Conservation (phyloP, 2,888 invertebrate genomes). For the Scelioninae gen. 1 region DNA sequence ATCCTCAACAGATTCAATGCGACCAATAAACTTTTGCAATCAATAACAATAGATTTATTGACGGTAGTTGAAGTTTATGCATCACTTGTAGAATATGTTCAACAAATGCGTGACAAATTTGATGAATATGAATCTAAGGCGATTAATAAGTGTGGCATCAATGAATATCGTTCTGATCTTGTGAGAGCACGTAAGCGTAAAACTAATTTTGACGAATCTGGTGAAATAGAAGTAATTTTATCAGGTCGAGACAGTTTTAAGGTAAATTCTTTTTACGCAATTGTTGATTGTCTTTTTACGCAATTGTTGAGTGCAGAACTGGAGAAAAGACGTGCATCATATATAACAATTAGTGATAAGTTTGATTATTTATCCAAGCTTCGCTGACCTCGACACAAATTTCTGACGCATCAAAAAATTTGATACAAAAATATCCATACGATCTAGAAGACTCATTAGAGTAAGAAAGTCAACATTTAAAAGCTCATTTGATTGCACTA, state of each 20-base stretch:
- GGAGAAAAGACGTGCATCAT: constrained; percentile 20
- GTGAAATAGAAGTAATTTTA: constrained; percentile 10
- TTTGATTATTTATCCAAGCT: constrained; percentile 35
- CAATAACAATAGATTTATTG: constrained; percentile 30
- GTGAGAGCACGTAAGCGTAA: constrained; percentile 1
- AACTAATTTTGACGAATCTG: constrained; percentile 23
- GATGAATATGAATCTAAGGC: constrained; percentile 42
- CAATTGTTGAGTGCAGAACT: constrained; percentile 23
- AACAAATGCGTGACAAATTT: constrained; percentile 38
- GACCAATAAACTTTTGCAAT: constrained; percentile 50
- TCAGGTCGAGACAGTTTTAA: constrained; percentile 12
- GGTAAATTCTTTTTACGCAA: constrained; percentile 33
- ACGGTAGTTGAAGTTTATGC: constrained; percentile 48
- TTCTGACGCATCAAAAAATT: constrained; percentile 19
- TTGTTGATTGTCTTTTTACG: constrained; percentile 38
- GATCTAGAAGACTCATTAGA: constrained; percentile 44
- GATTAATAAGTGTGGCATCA: constrained; percentile 3
- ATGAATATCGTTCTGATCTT: background rate
- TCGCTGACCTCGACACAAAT: constrained; percentile 26
- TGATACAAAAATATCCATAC: constrained; percentile 16
- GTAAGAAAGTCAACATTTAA: constrained; percentile 37
- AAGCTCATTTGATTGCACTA: constrained; percentile 27
- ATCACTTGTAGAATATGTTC: constrained; percentile 34
- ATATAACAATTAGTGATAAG: constrained; percentile 21
- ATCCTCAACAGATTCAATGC: constrained; percentile 43